Evolutionary conservation across 2,797 vertebrate species (phyloP).

Genomic region (Chloroceryle inda): DNA sequence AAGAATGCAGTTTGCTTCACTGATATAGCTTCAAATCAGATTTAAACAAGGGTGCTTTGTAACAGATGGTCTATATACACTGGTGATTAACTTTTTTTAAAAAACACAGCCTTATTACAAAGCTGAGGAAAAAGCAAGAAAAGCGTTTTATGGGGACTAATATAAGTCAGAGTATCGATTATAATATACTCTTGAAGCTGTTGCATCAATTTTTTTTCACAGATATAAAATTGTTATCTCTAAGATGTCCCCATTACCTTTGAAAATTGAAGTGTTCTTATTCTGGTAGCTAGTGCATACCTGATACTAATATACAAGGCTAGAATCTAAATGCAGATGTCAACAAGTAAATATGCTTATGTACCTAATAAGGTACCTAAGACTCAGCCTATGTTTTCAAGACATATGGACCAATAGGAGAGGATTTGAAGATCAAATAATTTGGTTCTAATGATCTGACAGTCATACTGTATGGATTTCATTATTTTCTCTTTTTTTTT

Average conservation of each 20-base stretch:
- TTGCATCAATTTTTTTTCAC: neutral
- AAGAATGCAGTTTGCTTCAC: neutral
- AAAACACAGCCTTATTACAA: neutral
- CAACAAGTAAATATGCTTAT: neutral
- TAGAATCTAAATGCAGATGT: neutral
- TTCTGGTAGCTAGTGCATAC: neutral
- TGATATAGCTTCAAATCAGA: neutral
- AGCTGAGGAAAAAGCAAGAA: neutral
- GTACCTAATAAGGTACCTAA: neutral
- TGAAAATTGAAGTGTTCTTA: neutral
- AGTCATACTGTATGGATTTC: neutral
- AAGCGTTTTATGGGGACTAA: neutral
- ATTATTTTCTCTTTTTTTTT: neutral
- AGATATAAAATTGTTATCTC: neutral
- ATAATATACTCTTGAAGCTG: neutral
- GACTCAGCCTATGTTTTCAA: neutral
- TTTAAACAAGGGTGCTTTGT: neutral
- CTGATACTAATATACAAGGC: neutral
- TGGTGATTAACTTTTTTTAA: neutral
- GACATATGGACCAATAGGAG: accelerated
- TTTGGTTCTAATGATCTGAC: neutral
- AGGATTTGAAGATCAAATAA: neutral
- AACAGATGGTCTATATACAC: neutral
- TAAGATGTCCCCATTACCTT: neutral
- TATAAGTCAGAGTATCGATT: neutral